Conservation (phyloP, 1,140 invertebrate species). For the Pteromalus puparum region DNA sequence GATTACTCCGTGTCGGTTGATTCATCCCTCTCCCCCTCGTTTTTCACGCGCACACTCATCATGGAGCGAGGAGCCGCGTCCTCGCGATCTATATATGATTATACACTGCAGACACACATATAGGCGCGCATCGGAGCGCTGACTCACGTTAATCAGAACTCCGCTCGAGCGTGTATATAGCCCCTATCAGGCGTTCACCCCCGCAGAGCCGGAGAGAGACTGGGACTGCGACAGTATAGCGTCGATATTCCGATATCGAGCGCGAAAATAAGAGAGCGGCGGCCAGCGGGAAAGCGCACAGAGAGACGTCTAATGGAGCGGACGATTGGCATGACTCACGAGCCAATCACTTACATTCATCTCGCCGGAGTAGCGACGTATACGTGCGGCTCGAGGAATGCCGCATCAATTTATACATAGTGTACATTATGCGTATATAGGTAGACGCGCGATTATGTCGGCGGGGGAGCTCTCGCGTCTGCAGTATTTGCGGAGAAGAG, state of each 20-base stretch:
- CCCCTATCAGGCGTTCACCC: neutral
- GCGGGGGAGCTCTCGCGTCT: neutral
- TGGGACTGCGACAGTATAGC: neutral
- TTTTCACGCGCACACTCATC: neutral
- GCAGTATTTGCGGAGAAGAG: neutral
- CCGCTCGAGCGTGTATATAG: neutral
- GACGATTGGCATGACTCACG: constrained; percentile 63
- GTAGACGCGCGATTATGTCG: neutral
- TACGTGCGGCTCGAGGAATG: no score
- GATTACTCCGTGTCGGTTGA: neutral
- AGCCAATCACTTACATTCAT: constrained; percentile 64
- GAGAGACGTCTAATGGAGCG: constrained; percentile 60
- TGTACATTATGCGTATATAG: neutral
- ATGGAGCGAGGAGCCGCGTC: no score
- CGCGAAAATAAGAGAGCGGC: neutral
- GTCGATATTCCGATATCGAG: constrained; percentile 35
- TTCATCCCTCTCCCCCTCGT: neutral
- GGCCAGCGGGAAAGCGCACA: constrained; percentile 32
- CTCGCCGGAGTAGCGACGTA: constrained; percentile 54
- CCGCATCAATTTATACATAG: no score
- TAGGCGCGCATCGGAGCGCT: constrained; percentile 1
- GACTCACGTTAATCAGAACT: constrained; percentile 48
- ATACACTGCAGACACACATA: constrained; percentile 5
- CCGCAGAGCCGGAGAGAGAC: neutral
- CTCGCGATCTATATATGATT: constrained; percentile 16